These are phyloP conservation scores for Mystacides longicornis DNA, from an alignment of 2,888 invertebrate genomes.

Conservation along the genomic window DNA sequence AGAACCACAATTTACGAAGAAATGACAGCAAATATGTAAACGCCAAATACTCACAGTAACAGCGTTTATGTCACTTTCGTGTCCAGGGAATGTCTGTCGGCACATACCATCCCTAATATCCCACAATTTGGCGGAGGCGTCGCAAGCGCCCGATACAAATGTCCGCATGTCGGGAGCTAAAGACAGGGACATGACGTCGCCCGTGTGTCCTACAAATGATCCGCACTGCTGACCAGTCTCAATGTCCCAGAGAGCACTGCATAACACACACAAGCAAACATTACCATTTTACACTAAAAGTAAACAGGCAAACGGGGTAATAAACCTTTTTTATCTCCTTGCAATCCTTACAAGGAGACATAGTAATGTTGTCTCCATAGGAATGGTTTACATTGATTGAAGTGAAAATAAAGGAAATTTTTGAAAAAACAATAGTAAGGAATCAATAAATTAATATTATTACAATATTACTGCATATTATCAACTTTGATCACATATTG, in stretches of 20 bases:
- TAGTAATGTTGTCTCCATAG: too few species aligned
- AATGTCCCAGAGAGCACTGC: constrained; percentile 97
- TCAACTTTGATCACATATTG: too few species aligned
- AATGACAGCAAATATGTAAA: neutral
- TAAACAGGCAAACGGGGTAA: neutral
- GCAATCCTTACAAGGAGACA: too few species aligned
- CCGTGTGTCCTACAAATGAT: constrained; percentile 98
- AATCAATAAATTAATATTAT: too few species aligned
- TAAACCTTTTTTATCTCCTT: too few species aligned
- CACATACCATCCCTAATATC: constrained; percentile 99
- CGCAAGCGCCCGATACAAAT: constrained; percentile 99
- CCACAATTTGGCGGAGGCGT: constrained; percentile 99
- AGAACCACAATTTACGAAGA: neutral
- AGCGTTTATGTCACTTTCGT: constrained; percentile 99
- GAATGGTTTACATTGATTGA: too few species aligned
- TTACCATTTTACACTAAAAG: neutral
- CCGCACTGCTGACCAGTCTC: constrained; percentile 99
- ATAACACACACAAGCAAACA: constrained; percentile 5
- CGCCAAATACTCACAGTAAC: constrained; percentile 59
- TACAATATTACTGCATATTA: too few species aligned
- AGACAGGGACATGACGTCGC: constrained; percentile 99
- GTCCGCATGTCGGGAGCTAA: constrained; percentile 97
- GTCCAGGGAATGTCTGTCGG: constrained; percentile 99
- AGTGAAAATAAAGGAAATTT: too few species aligned
- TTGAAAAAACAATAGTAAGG: too few species aligned